Conservation (phyloP, 2,797 vertebrate genomes). For the Siniperca undulata region DNA sequence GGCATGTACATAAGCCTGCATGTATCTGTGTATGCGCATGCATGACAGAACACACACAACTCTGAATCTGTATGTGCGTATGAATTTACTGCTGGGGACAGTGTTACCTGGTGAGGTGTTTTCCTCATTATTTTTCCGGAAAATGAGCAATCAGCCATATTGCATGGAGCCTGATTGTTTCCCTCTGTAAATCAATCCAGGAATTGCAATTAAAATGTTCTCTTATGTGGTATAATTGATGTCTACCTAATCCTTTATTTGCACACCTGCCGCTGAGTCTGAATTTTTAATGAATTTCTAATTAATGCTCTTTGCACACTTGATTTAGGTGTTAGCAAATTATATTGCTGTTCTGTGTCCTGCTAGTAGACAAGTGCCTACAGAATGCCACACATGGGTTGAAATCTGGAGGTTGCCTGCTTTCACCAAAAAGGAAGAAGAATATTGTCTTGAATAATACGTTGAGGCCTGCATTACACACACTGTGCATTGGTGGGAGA, state of each 20-base stretch:
- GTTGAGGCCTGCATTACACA: conserved; percentile 18
- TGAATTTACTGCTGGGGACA: conserved; percentile 77
- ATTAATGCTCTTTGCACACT: conserved; percentile 89
- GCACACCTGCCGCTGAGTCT: conserved; percentile 89
- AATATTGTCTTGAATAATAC: conserved; percentile 34
- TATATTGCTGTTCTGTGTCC: conserved; percentile 80
- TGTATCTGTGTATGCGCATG: conserved; percentile 11
- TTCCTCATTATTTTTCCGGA: conserved; percentile 86
- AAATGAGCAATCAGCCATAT: conserved; percentile 88
- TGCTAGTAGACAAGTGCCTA: conserved; percentile 67
- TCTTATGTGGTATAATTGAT: conserved; percentile 90
- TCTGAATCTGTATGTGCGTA: conserved; percentile 42
- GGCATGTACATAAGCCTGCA: conserved; percentile 3
- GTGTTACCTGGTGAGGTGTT: conserved; percentile 80
- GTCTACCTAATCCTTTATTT: conserved; percentile 91
- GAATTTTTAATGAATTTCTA: conserved; percentile 91
- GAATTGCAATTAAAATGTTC: conserved; percentile 89
- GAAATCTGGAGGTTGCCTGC: conserved; percentile 56
- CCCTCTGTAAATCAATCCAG: conserved; percentile 88
- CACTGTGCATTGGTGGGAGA: not conserved
- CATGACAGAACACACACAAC: not conserved
- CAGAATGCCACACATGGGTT: conserved; percentile 68
- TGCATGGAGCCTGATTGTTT: conserved; percentile 86
- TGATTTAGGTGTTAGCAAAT: conserved; percentile 87
- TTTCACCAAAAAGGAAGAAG: conserved; percentile 36